These are phyloP conservation scores for Strigamia maritima DNA, from an alignment of 2,888 invertebrate genomes.

Conservation along the genomic window DNA sequence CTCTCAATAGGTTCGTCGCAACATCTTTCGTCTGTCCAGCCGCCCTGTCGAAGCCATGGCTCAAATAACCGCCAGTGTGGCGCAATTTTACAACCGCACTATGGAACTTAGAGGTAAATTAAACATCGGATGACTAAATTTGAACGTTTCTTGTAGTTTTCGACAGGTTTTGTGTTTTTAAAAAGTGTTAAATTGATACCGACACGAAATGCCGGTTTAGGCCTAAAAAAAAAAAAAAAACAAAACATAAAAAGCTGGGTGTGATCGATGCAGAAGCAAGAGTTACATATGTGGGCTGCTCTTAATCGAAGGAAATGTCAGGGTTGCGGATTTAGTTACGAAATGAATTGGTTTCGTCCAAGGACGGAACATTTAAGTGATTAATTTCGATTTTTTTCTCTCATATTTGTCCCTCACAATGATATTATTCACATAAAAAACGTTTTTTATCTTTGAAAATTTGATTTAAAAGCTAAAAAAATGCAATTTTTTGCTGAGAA, in stretches of 20 bases:
- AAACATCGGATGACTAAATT: too few relatives aligned
- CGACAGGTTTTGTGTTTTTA: too few relatives aligned
- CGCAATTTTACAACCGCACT: slow-evolving; percentile 39
- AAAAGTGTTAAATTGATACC: background rate
- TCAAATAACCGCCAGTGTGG: slow-evolving; percentile 28
- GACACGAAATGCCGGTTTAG: background rate
- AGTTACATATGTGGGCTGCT: background rate
- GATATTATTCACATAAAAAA: too few relatives aligned
- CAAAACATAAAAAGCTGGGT: background rate
- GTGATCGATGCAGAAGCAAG: background rate
- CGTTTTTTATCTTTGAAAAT: too few relatives aligned
- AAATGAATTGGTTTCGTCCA: background rate
- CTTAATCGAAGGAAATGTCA: background rate
- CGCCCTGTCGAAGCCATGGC: slow-evolving; percentile 36
- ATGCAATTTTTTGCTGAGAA: too few relatives aligned
- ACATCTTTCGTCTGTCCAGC: slow-evolving; percentile 6
- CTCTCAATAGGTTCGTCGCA: background rate
- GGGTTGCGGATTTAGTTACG: background rate
- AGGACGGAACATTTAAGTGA: background rate
- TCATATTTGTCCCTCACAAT: too few relatives aligned
- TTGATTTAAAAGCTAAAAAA: too few relatives aligned
- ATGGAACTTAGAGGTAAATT: slow-evolving; percentile 41
- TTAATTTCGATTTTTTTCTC: background rate
- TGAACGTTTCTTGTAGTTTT: too few relatives aligned
- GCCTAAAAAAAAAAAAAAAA: background rate